phyloP scores from a whole-genome alignment of 2,888 invertebrate genomes.

The Pammene fasciana region DNA sequence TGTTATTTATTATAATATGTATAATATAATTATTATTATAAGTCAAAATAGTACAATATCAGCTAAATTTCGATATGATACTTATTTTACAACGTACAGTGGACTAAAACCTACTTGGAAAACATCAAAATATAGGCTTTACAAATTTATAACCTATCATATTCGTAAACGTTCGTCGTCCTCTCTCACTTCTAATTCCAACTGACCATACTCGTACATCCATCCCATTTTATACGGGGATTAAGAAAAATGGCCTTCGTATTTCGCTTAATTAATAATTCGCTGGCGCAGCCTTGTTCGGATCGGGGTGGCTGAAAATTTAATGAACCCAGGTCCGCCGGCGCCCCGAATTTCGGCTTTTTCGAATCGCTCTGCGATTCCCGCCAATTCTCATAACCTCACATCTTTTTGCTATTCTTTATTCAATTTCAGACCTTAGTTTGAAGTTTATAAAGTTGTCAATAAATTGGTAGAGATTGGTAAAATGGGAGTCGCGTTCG shows the following conservation, averaged over 20 bases:
- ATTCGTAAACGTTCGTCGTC: not conserved
- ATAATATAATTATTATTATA: no score
- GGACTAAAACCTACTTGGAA: no score
- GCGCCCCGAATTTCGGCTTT: conserved; percentile 21
- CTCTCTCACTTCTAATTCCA: not conserved
- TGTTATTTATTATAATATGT: not conserved
- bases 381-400: conserved; percentile 16
- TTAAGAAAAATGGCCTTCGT: conserved; percentile 38
- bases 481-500: conserved; percentile 7
- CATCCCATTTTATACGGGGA: conserved; percentile 26
- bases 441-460: not conserved
- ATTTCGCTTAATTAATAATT: conserved; percentile 41
- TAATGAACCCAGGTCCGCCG: conserved; percentile 29
- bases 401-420: not conserved
- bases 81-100: no score
- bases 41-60: no score
- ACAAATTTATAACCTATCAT: not conserved
- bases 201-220: conserved; percentile 8
- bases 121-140: no score
- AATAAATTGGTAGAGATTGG: not conserved
- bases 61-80: no score
- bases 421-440: not conserved
- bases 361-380: conserved; percentile 12
- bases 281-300: conserved; percentile 37
- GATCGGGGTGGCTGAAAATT: conserved; percentile 33